Percentiles rank a stretch among this genome's conserved stretches.
Evolutionary conservation across 1,140 invertebrate genomes (phyloP).

Genomic region (Drosophila bocqueti): DNA sequence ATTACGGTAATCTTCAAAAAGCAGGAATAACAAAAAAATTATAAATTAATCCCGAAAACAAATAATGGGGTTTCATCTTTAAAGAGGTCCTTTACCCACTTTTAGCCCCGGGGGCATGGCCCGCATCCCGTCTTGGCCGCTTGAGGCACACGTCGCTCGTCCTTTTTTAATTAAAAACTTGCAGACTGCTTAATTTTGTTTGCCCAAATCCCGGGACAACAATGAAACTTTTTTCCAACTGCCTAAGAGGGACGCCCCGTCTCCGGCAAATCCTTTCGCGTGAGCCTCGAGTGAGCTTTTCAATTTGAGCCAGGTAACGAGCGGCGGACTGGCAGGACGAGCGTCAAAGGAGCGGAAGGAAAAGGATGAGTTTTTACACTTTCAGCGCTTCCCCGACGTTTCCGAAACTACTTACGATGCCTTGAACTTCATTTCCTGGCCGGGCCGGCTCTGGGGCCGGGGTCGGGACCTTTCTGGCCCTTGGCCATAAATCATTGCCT

Average conservation of each 20-base stretch:
- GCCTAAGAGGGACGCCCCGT: constrained; percentile 46
- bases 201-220: constrained; percentile 79
- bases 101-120: constrained; percentile 7
- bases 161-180: constrained; percentile 84
- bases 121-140: constrained; percentile 54
- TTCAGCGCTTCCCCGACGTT: constrained; percentile 51
- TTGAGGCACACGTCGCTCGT: constrained; percentile 64
- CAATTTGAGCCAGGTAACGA: constrained; percentile 76
- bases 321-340: constrained; percentile 32
- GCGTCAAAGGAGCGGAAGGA: constrained; percentile 2
- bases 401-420: constrained; percentile 81
- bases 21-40: constrained; percentile 9
- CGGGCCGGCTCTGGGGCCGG: neutral
- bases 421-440: constrained; percentile 78
- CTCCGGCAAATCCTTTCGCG: constrained; percentile 45
- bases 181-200: constrained; percentile 83
- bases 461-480: constrained; percentile 59
- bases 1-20: constrained; percentile 1
- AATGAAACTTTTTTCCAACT: constrained; percentile 74
- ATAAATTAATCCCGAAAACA: constrained; percentile 6
- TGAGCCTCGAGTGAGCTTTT: constrained; percentile 73
- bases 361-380: constrained; percentile 64
- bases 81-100: constrained; percentile 14
- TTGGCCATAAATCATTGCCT: constrained; percentile 78
- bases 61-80: constrained; percentile 25